Percentiles rank a stretch among this genome's conserved stretches.
phyloP scores from a whole-genome alignment of 1,140 invertebrate species.

The Ostrea edulis region DNA sequence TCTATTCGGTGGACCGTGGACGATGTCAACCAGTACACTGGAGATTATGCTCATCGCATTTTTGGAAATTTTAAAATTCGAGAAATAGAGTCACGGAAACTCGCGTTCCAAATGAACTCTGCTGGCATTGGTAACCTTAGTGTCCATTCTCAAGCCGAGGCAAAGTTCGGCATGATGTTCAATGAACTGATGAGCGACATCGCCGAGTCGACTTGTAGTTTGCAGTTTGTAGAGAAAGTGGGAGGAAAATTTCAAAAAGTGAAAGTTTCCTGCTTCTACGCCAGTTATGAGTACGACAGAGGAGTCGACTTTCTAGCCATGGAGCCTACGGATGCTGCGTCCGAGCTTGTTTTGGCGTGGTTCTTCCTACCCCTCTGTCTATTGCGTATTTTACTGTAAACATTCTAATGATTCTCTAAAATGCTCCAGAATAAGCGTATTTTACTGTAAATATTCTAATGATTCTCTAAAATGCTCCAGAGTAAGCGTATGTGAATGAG shows the following conservation, averaged over 20 bases:
- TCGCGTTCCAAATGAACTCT: conserved; percentile 8
- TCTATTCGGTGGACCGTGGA: neutral
- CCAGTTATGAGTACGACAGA: neutral
- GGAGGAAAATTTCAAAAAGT: neutral
- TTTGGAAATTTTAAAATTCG: neutral
- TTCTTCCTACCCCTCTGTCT: neutral
- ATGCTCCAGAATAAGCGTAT: neutral
- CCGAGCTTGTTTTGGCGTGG: neutral
- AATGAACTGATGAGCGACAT: conserved; percentile 1
- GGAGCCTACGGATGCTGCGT: neutral
- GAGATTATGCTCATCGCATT: neutral
- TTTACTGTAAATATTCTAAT: neutral
- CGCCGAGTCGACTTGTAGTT: neutral
- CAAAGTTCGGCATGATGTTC: neutral
- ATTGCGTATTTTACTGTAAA: neutral
- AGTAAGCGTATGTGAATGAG: neutral
- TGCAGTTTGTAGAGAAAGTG: neutral
- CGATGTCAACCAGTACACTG: neutral
- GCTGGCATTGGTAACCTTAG: neutral
- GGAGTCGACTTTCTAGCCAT: neutral
- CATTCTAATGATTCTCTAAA: neutral
- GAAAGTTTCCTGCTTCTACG: neutral
- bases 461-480: too few relatives aligned
- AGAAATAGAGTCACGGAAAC: neutral
- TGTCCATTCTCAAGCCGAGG: neutral